phyloP scores from a whole-genome alignment of 2,113 vertebrate species.

The Alces alces region DNA sequence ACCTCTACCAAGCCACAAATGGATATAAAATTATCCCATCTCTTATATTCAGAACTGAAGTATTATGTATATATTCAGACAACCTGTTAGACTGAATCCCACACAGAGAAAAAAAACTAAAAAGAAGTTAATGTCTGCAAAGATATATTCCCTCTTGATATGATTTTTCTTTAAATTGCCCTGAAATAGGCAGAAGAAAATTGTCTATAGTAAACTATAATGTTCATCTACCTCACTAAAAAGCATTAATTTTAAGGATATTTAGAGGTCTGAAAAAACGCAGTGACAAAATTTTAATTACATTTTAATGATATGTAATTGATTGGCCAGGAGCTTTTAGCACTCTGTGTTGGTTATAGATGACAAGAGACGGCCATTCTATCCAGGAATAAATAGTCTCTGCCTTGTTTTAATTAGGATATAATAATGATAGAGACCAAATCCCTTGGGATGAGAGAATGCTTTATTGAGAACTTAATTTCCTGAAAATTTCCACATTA shows the following conservation, averaged over 20 bases:
- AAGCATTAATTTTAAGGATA: constrained; percentile 29
- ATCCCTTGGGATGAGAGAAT: neutral
- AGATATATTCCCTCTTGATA: neutral
- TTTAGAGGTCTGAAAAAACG: constrained; percentile 3
- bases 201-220: neutral
- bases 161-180: constrained; percentile 18
- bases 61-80: neutral
- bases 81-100: constrained; percentile 15
- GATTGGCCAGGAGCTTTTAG: constrained; percentile 17
- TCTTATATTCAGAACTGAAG: constrained; percentile 11
- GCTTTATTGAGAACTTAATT: neutral
- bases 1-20: neutral
- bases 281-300: constrained; percentile 42
- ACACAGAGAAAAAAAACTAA: constrained; percentile 26
- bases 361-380: constrained; percentile 17
- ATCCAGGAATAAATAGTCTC: neutral
- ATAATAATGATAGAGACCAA: constrained; percentile 14
- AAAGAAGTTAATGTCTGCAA: constrained; percentile 21
- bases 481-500: constrained; percentile 12
- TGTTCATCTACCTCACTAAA: constrained; percentile 5
- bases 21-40: neutral
- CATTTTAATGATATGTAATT: constrained; percentile 34
- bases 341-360: constrained; percentile 1
- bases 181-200: constrained; percentile 25
- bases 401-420: constrained; percentile 30